Evolutionary conservation across 2,888 invertebrate genomes (phyloP).

Genomic region (Lasius platythorax): DNA sequence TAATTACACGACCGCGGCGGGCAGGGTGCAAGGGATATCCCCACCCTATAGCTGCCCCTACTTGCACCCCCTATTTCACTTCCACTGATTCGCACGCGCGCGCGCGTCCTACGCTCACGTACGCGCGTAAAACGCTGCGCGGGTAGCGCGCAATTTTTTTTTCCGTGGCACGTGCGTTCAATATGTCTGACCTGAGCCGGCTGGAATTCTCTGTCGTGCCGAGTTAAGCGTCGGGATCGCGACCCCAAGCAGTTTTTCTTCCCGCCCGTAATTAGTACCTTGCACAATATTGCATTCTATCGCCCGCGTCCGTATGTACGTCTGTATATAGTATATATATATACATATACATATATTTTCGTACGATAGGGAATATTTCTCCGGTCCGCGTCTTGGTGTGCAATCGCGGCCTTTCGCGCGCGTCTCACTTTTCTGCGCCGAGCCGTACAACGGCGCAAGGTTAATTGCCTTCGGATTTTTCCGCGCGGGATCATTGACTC

Average conservation of each 20-base stretch:
- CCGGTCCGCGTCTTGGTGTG: background rate
- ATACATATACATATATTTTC: background rate
- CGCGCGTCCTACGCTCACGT: slow-evolving; percentile 1
- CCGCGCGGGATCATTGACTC: slow-evolving; percentile 40
- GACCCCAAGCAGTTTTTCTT: slow-evolving; percentile 53
- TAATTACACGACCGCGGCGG: slow-evolving; percentile 79
- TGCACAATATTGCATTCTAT: slow-evolving; percentile 44
- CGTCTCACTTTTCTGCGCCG: slow-evolving; percentile 37
- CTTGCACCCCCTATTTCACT: slow-evolving; percentile 66
- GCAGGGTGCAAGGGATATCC: slow-evolving; percentile 71
- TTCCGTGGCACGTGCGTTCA: slow-evolving; percentile 60
- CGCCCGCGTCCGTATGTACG: slow-evolving; percentile 22
- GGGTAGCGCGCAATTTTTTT: slow-evolving; percentile 37
- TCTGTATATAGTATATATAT: slow-evolving; percentile 3
- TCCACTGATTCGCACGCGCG: slow-evolving; percentile 48
- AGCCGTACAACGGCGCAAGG: slow-evolving; percentile 25
- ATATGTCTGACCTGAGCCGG: slow-evolving; percentile 67
- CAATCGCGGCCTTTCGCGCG: slow-evolving; percentile 24
- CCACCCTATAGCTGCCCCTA: slow-evolving; percentile 54
- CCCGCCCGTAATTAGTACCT: slow-evolving; percentile 64
- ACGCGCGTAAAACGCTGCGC: slow-evolving; percentile 52
- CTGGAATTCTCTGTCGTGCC: slow-evolving; percentile 67
- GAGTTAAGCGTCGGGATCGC: slow-evolving; percentile 62
- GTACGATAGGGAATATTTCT: slow-evolving; percentile 38
- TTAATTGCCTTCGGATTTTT: slow-evolving; percentile 51